Evolutionary conservation across 2,888 invertebrate species (phyloP).

Genomic region (Aquatica leii): DNA sequence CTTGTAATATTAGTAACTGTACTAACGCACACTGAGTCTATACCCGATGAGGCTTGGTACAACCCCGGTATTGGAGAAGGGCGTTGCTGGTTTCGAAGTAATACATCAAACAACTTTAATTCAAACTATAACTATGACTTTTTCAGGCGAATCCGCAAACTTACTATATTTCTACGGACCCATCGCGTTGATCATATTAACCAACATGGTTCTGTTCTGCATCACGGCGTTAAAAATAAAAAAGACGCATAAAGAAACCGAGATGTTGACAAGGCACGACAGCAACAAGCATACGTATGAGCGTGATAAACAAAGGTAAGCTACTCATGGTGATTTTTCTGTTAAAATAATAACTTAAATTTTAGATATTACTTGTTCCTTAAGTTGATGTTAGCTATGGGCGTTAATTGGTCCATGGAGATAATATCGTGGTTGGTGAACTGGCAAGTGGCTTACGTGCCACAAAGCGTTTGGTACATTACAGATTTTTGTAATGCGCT

Average conservation of each 20-base stretch:
- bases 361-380: conserved; percentile 79
- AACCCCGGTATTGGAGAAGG: conserved; percentile 68
- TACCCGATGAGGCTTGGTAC: conserved; percentile 61
- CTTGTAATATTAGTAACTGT: conserved; percentile 42
- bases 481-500: conserved; percentile 74
- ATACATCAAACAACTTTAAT: conserved; percentile 40
- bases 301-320: conserved; percentile 57
- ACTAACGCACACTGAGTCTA: conserved; percentile 55
- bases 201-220: conserved; percentile 73
- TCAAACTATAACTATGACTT: not conserved
- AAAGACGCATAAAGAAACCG: conserved; percentile 71
- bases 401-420: conserved; percentile 84
- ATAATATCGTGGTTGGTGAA: conserved; percentile 73
- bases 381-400: conserved; percentile 86
- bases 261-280: conserved; percentile 69
- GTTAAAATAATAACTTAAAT: not conserved
- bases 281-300: conserved; percentile 68
- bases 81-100: conserved; percentile 70
- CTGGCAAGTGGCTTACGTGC: conserved; percentile 52
- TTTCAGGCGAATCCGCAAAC: conserved; percentile 65
- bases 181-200: conserved; percentile 69
- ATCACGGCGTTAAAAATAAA: conserved; percentile 74
- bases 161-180: conserved; percentile 76
- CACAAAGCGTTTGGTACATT: conserved; percentile 66
- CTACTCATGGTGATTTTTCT: not conserved